Evolutionary conservation across 1,140 invertebrate species (phyloP).

Genomic region (Drosophila equinoxialis): DNA sequence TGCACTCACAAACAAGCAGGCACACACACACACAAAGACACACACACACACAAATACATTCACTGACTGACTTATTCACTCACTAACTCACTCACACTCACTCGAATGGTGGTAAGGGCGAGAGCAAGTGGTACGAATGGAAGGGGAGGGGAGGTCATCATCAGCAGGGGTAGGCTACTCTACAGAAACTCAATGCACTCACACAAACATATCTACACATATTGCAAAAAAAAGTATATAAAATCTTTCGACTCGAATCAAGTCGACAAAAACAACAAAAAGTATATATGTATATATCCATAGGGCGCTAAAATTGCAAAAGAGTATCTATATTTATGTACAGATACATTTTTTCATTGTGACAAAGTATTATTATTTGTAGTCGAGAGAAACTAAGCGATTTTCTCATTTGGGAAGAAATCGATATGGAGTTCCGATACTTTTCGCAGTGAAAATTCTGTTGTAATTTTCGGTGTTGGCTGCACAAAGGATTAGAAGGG

Average conservation of each 20-base stretch:
- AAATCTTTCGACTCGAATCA: slow-evolving; percentile 2
- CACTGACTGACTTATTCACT: neutral
- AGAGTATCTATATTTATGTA: slow-evolving; percentile 4
- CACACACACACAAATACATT: slow-evolving; percentile 12
- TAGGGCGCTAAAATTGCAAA: slow-evolving; percentile 12
- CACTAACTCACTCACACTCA: neutral
- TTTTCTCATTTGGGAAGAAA: too few relatives aligned
- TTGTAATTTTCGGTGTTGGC: too few relatives aligned
- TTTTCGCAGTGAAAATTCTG: too few relatives aligned
- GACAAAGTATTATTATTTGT: neutral
- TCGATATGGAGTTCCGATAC: too few relatives aligned
- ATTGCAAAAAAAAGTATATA: neutral
- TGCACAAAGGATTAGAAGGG: too few relatives aligned
- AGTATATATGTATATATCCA: neutral
- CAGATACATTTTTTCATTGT: neutral
- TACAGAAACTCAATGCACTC: slow-evolving; percentile 11
- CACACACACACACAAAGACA: too few relatives aligned
- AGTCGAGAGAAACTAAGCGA: too few relatives aligned
- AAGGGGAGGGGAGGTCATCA: neutral
- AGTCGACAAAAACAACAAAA: slow-evolving; percentile 11
- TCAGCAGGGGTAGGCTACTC: neutral
- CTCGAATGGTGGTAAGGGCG: too few relatives aligned
- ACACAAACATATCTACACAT: slow-evolving; percentile 8
- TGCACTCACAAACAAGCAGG: slow-evolving; percentile 26
- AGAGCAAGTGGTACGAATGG: too few relatives aligned